Evolutionary conservation across 2,797 vertebrate species (phyloP).

Genomic region (Alca torda): DNA sequence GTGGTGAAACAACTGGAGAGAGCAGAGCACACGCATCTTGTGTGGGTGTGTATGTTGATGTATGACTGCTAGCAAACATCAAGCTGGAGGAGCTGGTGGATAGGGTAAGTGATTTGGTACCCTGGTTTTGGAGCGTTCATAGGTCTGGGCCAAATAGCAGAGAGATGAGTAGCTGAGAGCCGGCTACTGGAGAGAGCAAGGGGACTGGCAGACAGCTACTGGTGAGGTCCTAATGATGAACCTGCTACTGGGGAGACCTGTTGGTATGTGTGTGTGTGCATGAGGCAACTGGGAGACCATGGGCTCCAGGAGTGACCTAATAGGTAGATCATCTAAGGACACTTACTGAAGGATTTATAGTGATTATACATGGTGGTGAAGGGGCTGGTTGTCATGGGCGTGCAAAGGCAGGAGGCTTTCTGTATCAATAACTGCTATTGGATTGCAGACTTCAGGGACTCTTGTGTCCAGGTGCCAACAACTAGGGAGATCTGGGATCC

Average conservation of each 20-base stretch:
- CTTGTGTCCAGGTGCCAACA: not conserved
- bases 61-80: not conserved
- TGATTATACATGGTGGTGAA: not conserved
- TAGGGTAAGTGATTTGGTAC: not conserved
- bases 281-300: not conserved
- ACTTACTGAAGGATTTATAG: not conserved
- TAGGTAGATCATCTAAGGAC: not conserved
- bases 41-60: not conserved
- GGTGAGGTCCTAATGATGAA: not conserved
- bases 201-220: not conserved
- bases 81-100: not conserved
- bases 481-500: not conserved
- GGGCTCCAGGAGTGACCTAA: not conserved
- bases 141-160: not conserved
- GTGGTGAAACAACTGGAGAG: not conserved
- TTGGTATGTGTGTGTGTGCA: not conserved
- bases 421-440: not conserved
- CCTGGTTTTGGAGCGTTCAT: no score
- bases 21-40: not conserved
- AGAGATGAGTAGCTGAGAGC: not conserved
- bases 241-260: rapidly evolving
- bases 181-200: not conserved
- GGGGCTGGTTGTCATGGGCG: no score
- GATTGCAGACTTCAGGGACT: not conserved
- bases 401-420: not conserved